Percentiles rank a stretch among this genome's conserved stretches.
Conservation (phyloP, 2,113 vertebrate genomes). For the Aptenodytes patagonicus region DNA sequence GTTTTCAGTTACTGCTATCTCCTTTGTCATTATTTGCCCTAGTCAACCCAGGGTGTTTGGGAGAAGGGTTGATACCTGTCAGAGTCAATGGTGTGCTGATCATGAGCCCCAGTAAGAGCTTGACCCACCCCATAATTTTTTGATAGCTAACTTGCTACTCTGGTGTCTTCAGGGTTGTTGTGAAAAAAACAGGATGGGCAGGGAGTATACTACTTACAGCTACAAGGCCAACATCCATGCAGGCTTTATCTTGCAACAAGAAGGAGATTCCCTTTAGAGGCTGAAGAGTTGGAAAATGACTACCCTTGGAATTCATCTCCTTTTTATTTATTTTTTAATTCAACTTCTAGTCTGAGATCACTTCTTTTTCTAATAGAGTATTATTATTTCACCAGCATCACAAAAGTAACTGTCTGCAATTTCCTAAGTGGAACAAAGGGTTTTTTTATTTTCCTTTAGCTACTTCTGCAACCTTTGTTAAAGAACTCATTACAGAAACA, state of each 20-base stretch:
- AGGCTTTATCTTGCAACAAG: neutral
- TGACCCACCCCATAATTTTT: neutral
- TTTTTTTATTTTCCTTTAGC: neutral
- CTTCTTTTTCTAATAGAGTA: neutral
- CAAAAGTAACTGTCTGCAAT: neutral
- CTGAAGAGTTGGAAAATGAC: neutral
- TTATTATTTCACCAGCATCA: neutral
- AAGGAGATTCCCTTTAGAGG: neutral
- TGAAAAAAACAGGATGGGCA: rapidly evolving
- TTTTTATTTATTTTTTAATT: neutral
- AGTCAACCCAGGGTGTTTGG: neutral
- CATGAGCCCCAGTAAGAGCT: neutral
- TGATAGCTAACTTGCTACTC: neutral
- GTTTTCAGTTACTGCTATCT: neutral
- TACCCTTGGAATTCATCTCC: neutral
- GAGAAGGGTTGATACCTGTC: neutral
- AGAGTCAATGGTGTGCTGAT: neutral
- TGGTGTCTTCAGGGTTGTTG: neutral
- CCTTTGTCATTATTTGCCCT: neutral
- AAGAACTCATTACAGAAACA: neutral
- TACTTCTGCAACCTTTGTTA: neutral
- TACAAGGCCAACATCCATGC: neutral
- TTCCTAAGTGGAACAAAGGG: neutral
- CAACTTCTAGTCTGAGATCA: neutral
- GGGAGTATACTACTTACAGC: neutral